Evolutionary conservation across 2,797 vertebrate species (phyloP).

Genomic region (Echiichthys vipera): DNA sequence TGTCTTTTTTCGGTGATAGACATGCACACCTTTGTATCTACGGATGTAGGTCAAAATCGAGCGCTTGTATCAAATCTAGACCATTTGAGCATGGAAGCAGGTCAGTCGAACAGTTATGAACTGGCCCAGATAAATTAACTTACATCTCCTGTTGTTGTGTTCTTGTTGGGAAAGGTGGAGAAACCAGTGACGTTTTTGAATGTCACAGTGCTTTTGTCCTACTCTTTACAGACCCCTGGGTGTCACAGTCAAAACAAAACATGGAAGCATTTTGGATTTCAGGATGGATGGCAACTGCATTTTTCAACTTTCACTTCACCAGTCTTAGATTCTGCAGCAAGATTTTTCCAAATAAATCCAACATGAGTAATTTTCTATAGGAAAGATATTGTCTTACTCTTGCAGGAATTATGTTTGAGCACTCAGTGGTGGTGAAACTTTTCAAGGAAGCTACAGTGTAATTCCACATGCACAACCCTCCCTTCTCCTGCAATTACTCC

Average conservation of each 20-base stretch:
- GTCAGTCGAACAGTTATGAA: conserved; percentile 67
- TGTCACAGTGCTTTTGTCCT: conserved; percentile 37
- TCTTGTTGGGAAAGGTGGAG: conserved; percentile 21
- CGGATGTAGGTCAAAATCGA: conserved; percentile 70
- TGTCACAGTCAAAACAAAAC: conserved; percentile 34
- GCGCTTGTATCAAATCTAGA: conserved; percentile 39
- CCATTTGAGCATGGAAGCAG: conserved; percentile 45
- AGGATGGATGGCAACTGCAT: background rate
- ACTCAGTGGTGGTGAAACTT: background rate
- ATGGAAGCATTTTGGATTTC: conserved; percentile 33
- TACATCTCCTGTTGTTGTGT: conserved; percentile 60
- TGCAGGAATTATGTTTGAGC: conserved; percentile 1
- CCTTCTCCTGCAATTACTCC: conserved; percentile 26
- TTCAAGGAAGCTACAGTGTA: background rate
- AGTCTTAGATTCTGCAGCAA: background rate
- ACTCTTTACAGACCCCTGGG: conserved; percentile 10
- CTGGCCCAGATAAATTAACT: conserved; percentile 69
- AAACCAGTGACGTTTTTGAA: conserved; percentile 31
- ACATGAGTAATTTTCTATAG: background rate
- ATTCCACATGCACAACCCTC: conserved; percentile 1
- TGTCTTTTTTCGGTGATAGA: conserved; percentile 40
- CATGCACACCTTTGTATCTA: conserved; percentile 44
- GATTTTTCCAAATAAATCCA: background rate
- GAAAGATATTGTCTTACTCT: background rate
- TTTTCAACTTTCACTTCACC: conserved; percentile 17